A percentile compares a stretch with the other conserved stretches of the same genome.
These are phyloP conservation scores for Mimas tiliae DNA, from an alignment of 2,888 invertebrate genomes.

Conservation along the genomic window DNA sequence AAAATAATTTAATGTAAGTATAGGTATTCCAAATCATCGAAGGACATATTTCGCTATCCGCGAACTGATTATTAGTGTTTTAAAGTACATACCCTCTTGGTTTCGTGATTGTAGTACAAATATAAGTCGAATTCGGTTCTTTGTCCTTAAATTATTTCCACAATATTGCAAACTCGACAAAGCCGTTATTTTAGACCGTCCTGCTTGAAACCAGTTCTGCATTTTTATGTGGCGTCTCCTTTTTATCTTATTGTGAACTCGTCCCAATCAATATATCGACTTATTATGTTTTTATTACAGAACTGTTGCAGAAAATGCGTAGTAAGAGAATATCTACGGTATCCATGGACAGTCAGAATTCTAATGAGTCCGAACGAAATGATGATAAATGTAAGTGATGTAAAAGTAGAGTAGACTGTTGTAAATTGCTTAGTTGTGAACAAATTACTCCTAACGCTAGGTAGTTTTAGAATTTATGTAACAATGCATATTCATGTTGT, in stretches of 20 bases:
- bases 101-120: no score
- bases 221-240: background rate
- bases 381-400: slow-evolving; percentile 77
- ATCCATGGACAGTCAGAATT: slow-evolving; percentile 75
- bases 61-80: no score
- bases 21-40: no score
- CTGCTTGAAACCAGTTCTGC: slow-evolving; percentile 20
- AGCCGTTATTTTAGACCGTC: slow-evolving; percentile 1
- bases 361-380: slow-evolving; percentile 66
- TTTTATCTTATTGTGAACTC: slow-evolving; percentile 5
- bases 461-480: no score
- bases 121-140: background rate
- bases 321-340: slow-evolving; percentile 74
- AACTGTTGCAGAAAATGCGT: slow-evolving; percentile 72
- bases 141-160: background rate
- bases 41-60: no score
- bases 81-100: no score
- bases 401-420: background rate
- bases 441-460: no score
- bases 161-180: background rate
- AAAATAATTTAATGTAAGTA: no score
- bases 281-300: slow-evolving; percentile 51
- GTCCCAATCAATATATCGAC: slow-evolving; percentile 1
- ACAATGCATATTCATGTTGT: no score
- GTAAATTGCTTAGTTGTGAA: slow-evolving; percentile 2